Evolutionary conservation across 1,140 invertebrate genomes (phyloP), one percentile per base, ranked within the genome.

Genomic region (Amyelois transitella): DNA sequence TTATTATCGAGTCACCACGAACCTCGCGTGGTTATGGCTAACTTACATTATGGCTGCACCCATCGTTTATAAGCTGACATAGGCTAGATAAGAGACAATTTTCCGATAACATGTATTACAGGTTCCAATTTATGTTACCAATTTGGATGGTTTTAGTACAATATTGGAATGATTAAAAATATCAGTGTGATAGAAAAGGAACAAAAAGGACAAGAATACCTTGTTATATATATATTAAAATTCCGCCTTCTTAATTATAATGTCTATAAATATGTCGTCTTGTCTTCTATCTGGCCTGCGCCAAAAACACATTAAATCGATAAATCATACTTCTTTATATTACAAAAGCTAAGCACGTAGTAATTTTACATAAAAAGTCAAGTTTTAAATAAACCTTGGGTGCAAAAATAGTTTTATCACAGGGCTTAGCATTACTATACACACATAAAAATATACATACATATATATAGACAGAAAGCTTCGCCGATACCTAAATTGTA

Each of bases 21-120:
- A 51, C 57, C 18, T 21, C 6, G 19, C 45, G 53, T 38, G 45
- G 45, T 21, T 44, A 72, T 73, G 63, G 66, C 70, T 76, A 66
- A 66, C 65, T 72, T 65, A 62, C 61, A 58, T 57, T 69, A 76
- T 76, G 70, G 73, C 73, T 64, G 66, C 66, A 66, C 61, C 60
- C 65, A 64, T 69, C 51, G 57, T 62, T 69, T 38, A 38, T 38
- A 38, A 12, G 32, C 17, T 32, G 1, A 14, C 32, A 14, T 14
- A 38, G n/a, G 32, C 32, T 8, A 38, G 28, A 6, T 10, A 6
- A 4, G 12, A 2, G 28, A 5, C 22, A 12, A 10, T 6, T 12
- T 6, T 10, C 28, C 22, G 8, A 24, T 24, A 24, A 24, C 22
- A 24, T 24, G n/a, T n/a, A n/a, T n/a, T n/a, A n/a, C n/a, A n/a